Conservation (phyloP, 2,113 vertebrate genomes). For the Oplegnathus fasciatus region DNA sequence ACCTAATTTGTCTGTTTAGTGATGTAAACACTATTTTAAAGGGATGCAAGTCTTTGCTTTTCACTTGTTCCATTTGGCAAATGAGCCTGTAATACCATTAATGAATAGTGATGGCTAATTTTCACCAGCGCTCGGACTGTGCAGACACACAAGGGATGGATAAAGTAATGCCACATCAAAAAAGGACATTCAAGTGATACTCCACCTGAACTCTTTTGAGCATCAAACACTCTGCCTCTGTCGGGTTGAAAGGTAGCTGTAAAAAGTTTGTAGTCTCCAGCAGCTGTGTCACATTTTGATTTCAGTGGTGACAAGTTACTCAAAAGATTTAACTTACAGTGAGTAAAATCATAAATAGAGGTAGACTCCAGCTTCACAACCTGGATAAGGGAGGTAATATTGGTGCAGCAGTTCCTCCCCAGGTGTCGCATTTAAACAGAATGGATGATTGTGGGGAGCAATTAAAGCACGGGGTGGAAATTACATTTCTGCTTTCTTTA, state of each 20-base stretch:
- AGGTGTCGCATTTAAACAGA: neutral
- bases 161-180: constrained; percentile 3
- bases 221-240: neutral
- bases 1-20: constrained; percentile 14
- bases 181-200: neutral
- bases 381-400: neutral
- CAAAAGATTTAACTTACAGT: neutral
- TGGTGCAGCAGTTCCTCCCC: neutral
- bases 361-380: neutral
- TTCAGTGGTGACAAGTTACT: neutral
- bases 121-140: neutral
- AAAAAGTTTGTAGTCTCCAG: neutral
- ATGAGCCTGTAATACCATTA: neutral
- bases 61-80: neutral
- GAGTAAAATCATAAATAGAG: neutral
- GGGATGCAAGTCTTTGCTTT: neutral
- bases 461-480: neutral
- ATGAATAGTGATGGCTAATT: neutral
- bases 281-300: neutral
- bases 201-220: neutral
- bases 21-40: constrained; percentile 1
- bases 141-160: neutral
- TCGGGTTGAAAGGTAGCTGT: neutral
- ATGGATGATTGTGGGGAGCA: neutral
- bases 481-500: neutral